Base-by-base conservation (phyloP, 2,888 invertebrate genomes). In the Melipona bicolor region DNA sequence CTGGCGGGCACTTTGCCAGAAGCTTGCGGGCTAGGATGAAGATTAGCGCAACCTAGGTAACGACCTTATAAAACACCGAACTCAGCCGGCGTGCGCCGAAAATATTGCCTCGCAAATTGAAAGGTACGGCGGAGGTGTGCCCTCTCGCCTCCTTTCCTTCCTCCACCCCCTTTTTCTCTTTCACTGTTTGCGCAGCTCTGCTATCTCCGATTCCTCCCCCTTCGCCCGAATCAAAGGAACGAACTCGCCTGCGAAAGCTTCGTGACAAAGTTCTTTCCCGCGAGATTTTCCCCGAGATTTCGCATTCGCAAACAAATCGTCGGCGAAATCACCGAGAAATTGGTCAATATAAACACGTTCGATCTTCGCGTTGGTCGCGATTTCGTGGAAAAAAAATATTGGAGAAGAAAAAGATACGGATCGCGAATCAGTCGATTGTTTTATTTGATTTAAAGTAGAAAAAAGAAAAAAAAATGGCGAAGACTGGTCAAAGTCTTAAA, bases 81-180 rank as follows among this genome's bases (percentile, higher is more conserved):
- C 84, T 90, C 88, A 87, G 80, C 85, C 88, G 73, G 79, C 84
- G 87, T 73, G 78, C 84, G 85, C 88, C 88, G 79, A 91, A 92
- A 91, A 92, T 92, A 93, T 92, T 90, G 89, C 90, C 88, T 88
- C 86, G 84, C 88, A 92, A 92, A 93, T 93, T 92, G 91, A 92
- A 93, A 92, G 90, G 86, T 90, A 91, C 87, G 85, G 83, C 79
- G 61, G 49, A 88, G 84, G 77, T 83, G 85, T 84, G 83, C 87
- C 75, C 77, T 67, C 73, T 24, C 64, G 74, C 59, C n/a, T 27
- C 56, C 54, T 62, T 43, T 73, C 32, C 50, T n/a, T 21, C n/a
- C n/a, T 65, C n/a, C 65, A 32, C 74, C 36, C 49, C 19, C 17
- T 56, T 49, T 32, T 69, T 36, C 65, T 19, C 21, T 52, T 59